Evolutionary conservation across 2,888 invertebrate genomes (phyloP), one percentile per base, ranked within the genome.

Genomic region (Idaea dimidiata): DNA sequence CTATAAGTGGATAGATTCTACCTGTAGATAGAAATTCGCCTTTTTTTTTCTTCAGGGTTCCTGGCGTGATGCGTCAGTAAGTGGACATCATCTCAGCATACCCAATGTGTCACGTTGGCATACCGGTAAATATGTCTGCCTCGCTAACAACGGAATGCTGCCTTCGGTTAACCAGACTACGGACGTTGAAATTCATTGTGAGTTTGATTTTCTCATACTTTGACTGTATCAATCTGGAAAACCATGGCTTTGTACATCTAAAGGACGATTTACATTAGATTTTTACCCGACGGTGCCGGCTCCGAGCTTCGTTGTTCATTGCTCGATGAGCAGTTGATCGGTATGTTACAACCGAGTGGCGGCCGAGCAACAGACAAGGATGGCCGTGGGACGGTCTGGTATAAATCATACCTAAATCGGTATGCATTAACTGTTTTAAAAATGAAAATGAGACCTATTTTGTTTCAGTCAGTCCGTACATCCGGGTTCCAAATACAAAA

Each of bases 151-250:
- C 82, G 98, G 97, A 1, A 95, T 98, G 78, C 95, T 96, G 55
- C 98, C 98, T 0, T 93, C 96, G 18, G 96, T 96, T 24, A 96
- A 95, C 82, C 96, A 96, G 81, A 96, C 95, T 16, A 97, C 96
- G 70, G 94, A 94, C 62, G 94, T 98, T n/a, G 96, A 97, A 86
- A 97, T 98, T 8, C 96, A 97, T 79, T 98, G 98, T 98, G 88
- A 96, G 97, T 95, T 6, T 55, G 16, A 10, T 8, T 54, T 55
- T 33, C 6, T 14, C 32, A 31, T 18, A 86, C n/a, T 58, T 59
- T 59, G 8, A n/a, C n/a, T 43, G 10, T 43, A 10, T 14, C 43
- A 10, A 43, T 43, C 43, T 43, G 43, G 43, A 43, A 43, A 43
- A 43, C 24, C 24, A 24, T 24, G 24, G 24, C 24, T 24, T n/a